Base-by-base conservation (phyloP, 2,888 invertebrate genomes). In the Pristionchus entomophagus region DNA sequence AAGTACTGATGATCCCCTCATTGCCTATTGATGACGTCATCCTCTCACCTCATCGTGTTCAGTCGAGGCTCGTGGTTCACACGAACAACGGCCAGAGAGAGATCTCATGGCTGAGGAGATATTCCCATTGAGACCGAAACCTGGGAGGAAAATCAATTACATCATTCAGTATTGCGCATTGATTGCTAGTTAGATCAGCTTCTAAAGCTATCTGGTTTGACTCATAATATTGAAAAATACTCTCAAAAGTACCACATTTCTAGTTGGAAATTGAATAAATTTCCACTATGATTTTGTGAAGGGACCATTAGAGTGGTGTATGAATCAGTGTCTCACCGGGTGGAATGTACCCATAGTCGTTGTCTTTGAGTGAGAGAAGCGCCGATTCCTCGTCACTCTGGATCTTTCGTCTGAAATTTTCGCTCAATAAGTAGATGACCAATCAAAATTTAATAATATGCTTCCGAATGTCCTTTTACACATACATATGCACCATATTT, bases 341-440 rank as follows among this genome's bases (percentile, higher is more conserved):
- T 35, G 93, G 93, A 83, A 93, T 92, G 87, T 93, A 93, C 56
- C 93, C 93, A 87, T 93, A 93, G 87, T 93, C 93, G 87, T 93
- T 93, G 88, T 91, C 90, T 26, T 89, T 84, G 19, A 91, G 83
- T 22, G 87, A 88, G 26, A 91, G 84, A 53, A 89, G 86, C 32
- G 89, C 89, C 26, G 88, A 87, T 35, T 89, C 90, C 80, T 91
- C 90, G 45, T 88, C 86, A 29, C 77, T 85, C 41, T 73, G 35
- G 8, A 45, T n/a, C 45, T 77, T 85, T 3, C 85, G 49, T 12
- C 83, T 84, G 49, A 12, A 84, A 29, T 62, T n/a, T n/a, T n/a
- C n/a, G n/a, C n/a, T n/a, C n/a, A n/a, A n/a, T n/a, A n/a, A n/a
- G n/a, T n/a, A n/a, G n/a, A n/a, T n/a, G n/a, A 59, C 17, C 29